These are phyloP conservation scores for Notothenia coriiceps DNA, from an alignment of 2,113 vertebrate genomes.

Conservation along the genomic window DNA sequence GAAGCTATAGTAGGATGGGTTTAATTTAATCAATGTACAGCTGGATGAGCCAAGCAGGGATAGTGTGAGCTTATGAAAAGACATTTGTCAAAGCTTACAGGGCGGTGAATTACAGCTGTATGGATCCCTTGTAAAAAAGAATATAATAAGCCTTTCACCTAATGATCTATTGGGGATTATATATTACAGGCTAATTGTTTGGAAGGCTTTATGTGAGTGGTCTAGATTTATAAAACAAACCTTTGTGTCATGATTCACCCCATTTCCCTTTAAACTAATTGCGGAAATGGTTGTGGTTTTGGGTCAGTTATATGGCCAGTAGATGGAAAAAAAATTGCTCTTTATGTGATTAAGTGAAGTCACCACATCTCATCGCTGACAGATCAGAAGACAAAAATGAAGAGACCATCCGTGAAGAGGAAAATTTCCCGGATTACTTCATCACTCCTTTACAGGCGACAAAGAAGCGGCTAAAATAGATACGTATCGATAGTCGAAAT, in stretches of 20 bases:
- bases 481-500: background rate
- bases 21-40: slow-evolving; percentile 6
- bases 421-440: background rate
- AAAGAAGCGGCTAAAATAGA: slow-evolving; percentile 9
- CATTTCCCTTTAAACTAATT: background rate
- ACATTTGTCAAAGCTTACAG: slow-evolving; percentile 10
- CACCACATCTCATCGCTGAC: background rate
- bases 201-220: background rate
- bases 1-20: background rate
- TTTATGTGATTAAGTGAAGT: background rate
- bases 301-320: background rate
- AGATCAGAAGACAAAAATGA: slow-evolving; percentile 13
- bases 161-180: slow-evolving; percentile 22
- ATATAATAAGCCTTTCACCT: slow-evolving; percentile 1
- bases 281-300: background rate
- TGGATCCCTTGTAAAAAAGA: background rate
- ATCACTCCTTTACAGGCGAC: background rate
- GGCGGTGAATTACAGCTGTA: slow-evolving; percentile 7
- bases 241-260: background rate
- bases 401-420: background rate
- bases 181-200: slow-evolving; percentile 19
- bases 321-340: background rate
- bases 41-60: background rate
- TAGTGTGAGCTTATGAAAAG: slow-evolving; percentile 4
- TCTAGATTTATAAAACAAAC: slow-evolving; percentile 6